Evolutionary conservation across 1,140 invertebrate species (phyloP), one percentile per base, ranked within the genome.

Genomic region (Lordiphosa mommai): DNA sequence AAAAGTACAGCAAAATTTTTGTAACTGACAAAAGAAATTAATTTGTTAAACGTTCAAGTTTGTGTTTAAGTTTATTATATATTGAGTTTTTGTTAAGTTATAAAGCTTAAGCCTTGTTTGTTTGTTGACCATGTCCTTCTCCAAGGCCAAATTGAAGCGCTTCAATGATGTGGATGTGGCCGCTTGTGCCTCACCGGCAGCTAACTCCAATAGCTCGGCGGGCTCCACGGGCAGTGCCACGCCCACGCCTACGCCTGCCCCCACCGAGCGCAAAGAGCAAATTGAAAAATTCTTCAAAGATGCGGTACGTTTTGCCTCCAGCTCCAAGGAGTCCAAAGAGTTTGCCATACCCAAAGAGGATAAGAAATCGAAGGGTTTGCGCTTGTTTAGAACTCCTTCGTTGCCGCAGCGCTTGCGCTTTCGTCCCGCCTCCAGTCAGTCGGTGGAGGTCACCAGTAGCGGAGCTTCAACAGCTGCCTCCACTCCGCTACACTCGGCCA

Each of bases 201-300:
- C 65, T 6, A 27, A 27, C 30, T 61, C 49, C 12, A 70, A 76
- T 40, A 73, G 70, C 33, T 86, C 76, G 17, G 77, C 74, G 0
- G 64, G 64, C 23, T 80, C 76, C 9, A 17, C 71, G 30, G 72
- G 77, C 58, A 72, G 67, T 51, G 61, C 80, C 53, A 74, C 68
- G 36, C 66, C 72, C 40, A 72, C 80, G 40, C 66, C 72, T 37
- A 72, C 80, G 23, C 40, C 69, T 3, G 51, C 72, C 36, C 30
- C 49, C 2, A 52, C 79, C 7, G 87, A 88, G 47, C 77, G 87
- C 8, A 88, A 87, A 40, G 87, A 88, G 46, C 87, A 88, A 17
- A 88, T 88, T 8, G 88, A 88, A 34, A 88, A 88, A 58, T 88
- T 88, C 57, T 88, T 88, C 13, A 88, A 88, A 65, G 87, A 88